Evolutionary conservation across 2,797 vertebrate species (phyloP).

Genomic region (Gastrophryne carolinensis): DNA sequence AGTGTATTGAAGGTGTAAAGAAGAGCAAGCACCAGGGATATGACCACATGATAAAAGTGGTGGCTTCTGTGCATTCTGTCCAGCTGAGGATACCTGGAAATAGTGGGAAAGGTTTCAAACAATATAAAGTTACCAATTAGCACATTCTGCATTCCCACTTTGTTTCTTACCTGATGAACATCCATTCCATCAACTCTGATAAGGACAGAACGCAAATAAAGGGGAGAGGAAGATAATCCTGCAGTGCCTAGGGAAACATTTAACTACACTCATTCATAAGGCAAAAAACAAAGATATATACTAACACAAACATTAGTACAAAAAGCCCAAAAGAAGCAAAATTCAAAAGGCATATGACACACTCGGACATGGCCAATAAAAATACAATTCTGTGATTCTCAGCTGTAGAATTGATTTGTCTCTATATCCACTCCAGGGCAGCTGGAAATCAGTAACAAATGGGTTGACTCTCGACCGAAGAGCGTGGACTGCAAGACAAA

Average conservation of each 20-base stretch:
- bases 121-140: background rate
- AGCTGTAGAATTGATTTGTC: too few relatives aligned
- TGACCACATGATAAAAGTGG: slow-evolving; percentile 87
- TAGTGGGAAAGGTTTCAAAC: background rate
- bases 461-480: too few relatives aligned
- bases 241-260: background rate
- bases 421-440: too few relatives aligned
- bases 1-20: slow-evolving; percentile 91
- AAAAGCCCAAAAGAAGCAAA: too few relatives aligned
- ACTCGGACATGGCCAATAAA: too few relatives aligned
- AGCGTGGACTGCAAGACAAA: too few relatives aligned
- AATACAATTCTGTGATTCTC: too few relatives aligned
- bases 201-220: slow-evolving; percentile 82
- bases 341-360: too few relatives aligned
- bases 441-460: too few relatives aligned
- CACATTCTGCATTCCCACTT: background rate
- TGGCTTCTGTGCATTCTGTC: slow-evolving; percentile 87
- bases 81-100: slow-evolving; percentile 86
- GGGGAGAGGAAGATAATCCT: background rate
- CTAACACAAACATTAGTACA: too few relatives aligned
- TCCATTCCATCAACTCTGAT: slow-evolving; percentile 90
- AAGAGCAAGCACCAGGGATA: slow-evolving; percentile 80
- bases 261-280: background rate
- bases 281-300: background rate
- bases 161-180: slow-evolving; percentile 85